Base-by-base conservation (phyloP, 2,888 invertebrate species). In the Kuschelorhynchus macadamiae region DNA sequence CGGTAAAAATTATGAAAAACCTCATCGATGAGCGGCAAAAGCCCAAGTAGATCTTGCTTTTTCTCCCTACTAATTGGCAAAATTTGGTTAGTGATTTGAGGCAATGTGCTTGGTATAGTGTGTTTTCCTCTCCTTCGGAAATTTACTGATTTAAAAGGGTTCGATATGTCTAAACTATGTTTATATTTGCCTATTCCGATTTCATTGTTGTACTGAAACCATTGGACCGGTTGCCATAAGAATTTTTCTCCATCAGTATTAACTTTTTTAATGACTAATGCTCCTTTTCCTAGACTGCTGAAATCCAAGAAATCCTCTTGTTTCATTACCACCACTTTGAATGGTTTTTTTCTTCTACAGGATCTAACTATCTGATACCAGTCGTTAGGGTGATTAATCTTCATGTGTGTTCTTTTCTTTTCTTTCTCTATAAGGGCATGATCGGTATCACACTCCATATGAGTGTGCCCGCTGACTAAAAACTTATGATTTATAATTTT, bases 371-470 rank as follows among this genome's bases (percentile, higher is more conserved):
- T 20, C 21, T 59, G 46, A 36, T 59, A 59, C 59, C 42, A 55
- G 30, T 55, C 55, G 12, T 9, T 39, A 14, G 55, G 41, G 20
- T 59, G 47, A 33, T 56, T 44, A 4, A 57, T 57, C 18, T 42
- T 21, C 4, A 57, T 30, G 12, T n/a, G 14, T 25, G 30, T 55
- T 12, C 17, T 36, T 20, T 55, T 55, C 14, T 33, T 42, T 33
- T 55, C 21, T 36, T 69, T 71, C 46, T 71, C 70, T 18, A 74
- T 76, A 11, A 70, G 11, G 17, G 60, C 53, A 62, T 75, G 74
- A 44, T 74, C 71, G 14, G 65, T 56, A 50, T 73, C 72, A 52
- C 73, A 73, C 60, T 75, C 74, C 71, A 73, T 66, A 46, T 75
- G 74, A 14, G 60, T 72, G 65, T 75, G 75, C 25, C 25, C n/a